Evolutionary conservation across 2,888 invertebrate genomes (phyloP), one percentile per base, ranked within the genome.

Genomic region (Leptinotarsa haldemani): DNA sequence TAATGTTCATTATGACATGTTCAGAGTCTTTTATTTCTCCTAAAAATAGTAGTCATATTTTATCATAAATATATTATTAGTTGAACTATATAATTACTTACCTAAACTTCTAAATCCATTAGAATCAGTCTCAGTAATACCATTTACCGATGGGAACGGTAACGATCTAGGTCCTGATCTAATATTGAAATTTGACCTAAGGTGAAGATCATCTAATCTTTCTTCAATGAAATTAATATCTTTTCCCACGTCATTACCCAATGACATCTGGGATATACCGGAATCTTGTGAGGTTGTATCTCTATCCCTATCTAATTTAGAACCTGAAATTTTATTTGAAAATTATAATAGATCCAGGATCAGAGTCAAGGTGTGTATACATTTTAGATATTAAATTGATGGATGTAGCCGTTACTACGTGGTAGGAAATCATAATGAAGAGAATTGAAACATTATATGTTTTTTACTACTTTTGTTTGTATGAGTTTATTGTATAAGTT

Each of bases 181-280:
- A 15, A 80, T 65, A 56, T 80, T 77, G 79, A 83, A 84, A 71
- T 82, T 83, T n/a, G 82, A 76, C 73, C 82, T 80, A 50, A 89
- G 81, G 20, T 86, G 86, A 47, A 90, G 84, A 58, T 89, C 89
- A 81, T 90, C 90, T 83, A 90, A 86, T 78, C 88, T 87, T 80
- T 91, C 91, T 80, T 90, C 90, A n/a, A 90, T 84, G 56, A 88
- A 88, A n/a, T 89, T 89, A 25, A 87, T 83, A 73, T 87, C 87
- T 79, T 83, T 86, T 76, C 87, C 86, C 63, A 89, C 85, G 81
- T 90, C 90, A 71, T 87, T 87, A 58, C 88, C 88, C 25, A 88
- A 90, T 0, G 93, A 94, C 93, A 95, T 94, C 87, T 96, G 95
- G 78, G 94, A 94, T 82, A 96, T 96, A 4, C 96, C 96, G 9